Percentiles rank a stretch among this genome's conserved stretches.
Conservation (phyloP, 2,113 vertebrate species). For the Hydrolagus affinis region DNA sequence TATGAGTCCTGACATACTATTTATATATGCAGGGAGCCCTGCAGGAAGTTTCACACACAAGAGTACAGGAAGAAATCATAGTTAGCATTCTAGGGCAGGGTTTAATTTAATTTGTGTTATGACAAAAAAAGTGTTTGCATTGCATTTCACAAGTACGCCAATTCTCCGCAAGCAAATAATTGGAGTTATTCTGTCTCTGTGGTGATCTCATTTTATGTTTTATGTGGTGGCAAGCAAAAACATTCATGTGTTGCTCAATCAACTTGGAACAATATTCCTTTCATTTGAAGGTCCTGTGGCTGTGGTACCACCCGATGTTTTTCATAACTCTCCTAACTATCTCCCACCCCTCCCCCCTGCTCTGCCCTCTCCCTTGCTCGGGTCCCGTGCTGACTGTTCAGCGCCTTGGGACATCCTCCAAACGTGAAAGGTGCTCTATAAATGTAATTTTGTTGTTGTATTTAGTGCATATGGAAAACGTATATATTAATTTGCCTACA, state of each 20-base stretch:
- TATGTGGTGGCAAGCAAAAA: background rate
- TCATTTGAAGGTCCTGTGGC: no score
- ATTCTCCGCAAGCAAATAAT: background rate
- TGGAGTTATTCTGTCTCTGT: background rate
- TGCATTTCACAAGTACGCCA: background rate
- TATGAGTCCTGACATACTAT: background rate
- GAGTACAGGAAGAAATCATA: background rate
- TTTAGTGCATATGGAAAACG: no score
- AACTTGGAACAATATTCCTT: background rate
- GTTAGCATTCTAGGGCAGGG: background rate
- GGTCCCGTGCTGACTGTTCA: no score
- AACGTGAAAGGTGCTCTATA: no score
- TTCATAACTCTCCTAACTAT: no score
- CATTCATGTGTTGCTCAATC: background rate
- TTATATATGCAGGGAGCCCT: background rate
- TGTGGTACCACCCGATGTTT: background rate
- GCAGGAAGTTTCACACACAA: background rate
- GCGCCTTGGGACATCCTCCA: no score
- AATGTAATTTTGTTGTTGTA: no score
- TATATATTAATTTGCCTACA: background rate
- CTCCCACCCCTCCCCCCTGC: no score
- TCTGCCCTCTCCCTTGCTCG: no score
- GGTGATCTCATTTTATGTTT: background rate
- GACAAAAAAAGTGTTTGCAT: background rate
- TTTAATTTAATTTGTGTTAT: background rate